Percentiles rank a stretch among this genome's conserved stretches.
These are phyloP conservation scores for Astreopora myriophthalma DNA, from an alignment of 64 coral and sea anemone species.

Conservation along the genomic window DNA sequence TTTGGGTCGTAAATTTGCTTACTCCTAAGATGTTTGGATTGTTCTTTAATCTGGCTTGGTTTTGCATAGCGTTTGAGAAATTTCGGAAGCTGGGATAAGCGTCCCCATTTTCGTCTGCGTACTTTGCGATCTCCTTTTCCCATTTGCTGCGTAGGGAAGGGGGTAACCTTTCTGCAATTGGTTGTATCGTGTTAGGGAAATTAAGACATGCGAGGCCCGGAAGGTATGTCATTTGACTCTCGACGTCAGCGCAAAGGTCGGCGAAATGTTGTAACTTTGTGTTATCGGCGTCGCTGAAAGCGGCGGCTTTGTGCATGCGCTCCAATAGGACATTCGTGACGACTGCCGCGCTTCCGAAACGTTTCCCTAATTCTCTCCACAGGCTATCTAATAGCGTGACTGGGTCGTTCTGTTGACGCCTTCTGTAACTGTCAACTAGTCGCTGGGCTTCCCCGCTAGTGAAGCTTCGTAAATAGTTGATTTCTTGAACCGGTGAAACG, in stretches of 20 bases:
- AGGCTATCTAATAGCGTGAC: not conserved
- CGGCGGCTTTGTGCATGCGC: conserved; percentile 5
- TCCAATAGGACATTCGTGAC: conserved; percentile 20
- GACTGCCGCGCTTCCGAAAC: conserved; percentile 23
- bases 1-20: not conserved
- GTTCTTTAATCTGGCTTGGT: conserved; percentile 71
- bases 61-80: conserved; percentile 40
- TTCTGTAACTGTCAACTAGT: conserved; percentile 33
- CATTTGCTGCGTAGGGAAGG: conserved; percentile 3
- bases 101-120: not conserved
- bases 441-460: not conserved
- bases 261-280: not conserved
- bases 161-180: conserved; percentile 24
- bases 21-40: conserved; percentile 59
- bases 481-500: not conserved
- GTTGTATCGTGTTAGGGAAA: conserved; percentile 13
- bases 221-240: conserved; percentile 17
- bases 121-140: conserved; percentile 28
- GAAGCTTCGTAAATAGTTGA: conserved; percentile 32
- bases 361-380: conserved; percentile 18
- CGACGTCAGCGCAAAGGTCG: conserved; percentile 39
- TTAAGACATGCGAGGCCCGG: conserved; percentile 27
- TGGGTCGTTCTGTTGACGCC: conserved; percentile 9
- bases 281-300: not conserved
- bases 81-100: conserved; percentile 32